phyloP scores from a whole-genome alignment of 1,140 invertebrate species.

The Nautilus pompilius region DNA sequence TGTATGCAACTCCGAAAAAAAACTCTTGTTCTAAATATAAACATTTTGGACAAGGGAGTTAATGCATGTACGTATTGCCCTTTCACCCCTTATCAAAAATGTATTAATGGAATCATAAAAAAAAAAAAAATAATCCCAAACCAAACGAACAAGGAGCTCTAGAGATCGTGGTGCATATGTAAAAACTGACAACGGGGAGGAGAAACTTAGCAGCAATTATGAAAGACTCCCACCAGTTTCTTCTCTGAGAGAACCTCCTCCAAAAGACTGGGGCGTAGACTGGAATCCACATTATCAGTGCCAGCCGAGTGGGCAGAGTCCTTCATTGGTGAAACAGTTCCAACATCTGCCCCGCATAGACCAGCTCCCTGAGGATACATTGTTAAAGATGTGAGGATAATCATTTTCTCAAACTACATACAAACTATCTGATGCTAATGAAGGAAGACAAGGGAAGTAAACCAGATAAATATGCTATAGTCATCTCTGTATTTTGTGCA shows the following conservation, averaged over 20 bases:
- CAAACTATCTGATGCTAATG: neutral
- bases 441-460: neutral
- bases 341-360: neutral
- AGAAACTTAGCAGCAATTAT: neutral
- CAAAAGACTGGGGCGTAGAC: slow-evolving; percentile 26
- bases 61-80: too few species aligned
- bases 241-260: slow-evolving; percentile 46
- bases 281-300: neutral
- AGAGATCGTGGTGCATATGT: too few species aligned
- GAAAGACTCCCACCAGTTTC: slow-evolving; percentile 27
- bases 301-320: neutral
- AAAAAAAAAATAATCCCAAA: too few species aligned
- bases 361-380: neutral
- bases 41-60: too few species aligned
- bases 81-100: too few species aligned
- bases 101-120: too few species aligned
- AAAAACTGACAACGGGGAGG: too few species aligned
- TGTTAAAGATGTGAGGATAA: neutral
- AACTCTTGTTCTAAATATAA: too few species aligned
- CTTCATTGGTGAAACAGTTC: neutral
- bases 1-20: too few species aligned
- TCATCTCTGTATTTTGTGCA: neutral
- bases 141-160: too few species aligned
- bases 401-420: neutral
- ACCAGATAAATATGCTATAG: neutral